Evolutionary conservation across 2,888 invertebrate species (phyloP), one percentile per base, ranked within the genome.

Genomic region (Ischnura elegans): DNA sequence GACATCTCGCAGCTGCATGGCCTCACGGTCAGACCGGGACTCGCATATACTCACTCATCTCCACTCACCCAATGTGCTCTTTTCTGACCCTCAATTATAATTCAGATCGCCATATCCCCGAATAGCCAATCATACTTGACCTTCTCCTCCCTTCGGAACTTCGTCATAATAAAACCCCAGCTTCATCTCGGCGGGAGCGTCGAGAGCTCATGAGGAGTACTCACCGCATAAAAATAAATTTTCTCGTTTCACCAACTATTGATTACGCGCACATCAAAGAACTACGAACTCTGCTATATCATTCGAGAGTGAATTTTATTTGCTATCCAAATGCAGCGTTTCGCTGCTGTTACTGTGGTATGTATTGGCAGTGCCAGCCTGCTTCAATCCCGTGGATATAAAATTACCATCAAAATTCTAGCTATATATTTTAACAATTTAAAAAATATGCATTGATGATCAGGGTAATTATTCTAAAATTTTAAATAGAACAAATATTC

Each of bases 1-100:
- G 21, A 66, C 43, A 61, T 43, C n/a, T 5, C 36, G 90, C 90
- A 90, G 90, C 90, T 90, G 90, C 90, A 42, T 6, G 85, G 85
- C 85, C 5, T 85, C 42, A 25, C n/a, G 86, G 86, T 45, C 86
- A 21, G 6, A 42, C 43, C 21, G 61, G 43, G 90, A 43, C 47
- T 5, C 8, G 47, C 47, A 5, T 5, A 47, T 47, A 61, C 55
- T 25, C 42, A 3, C 29, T 43, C n/a, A 61, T 43, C 47, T 66
- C 13, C 6, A 1, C 76, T 55, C 19, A 66, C 29, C 76, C 76
- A n/a, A 13, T 25, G 10, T 76, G 36, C 76, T 76, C 76, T 13
- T 36, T 76, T n/a, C 76, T 36, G 36, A 76, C 76, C 36, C 76
- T 36, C 76, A 76, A 76, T 76, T 76, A 76, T 76, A 36, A 76